Percentiles rank a stretch among this genome's conserved stretches.
These are phyloP conservation scores for Arbacia lixula DNA, from an alignment of 53 echinoderm and acorn worm genomes.

Conservation along the genomic window DNA sequence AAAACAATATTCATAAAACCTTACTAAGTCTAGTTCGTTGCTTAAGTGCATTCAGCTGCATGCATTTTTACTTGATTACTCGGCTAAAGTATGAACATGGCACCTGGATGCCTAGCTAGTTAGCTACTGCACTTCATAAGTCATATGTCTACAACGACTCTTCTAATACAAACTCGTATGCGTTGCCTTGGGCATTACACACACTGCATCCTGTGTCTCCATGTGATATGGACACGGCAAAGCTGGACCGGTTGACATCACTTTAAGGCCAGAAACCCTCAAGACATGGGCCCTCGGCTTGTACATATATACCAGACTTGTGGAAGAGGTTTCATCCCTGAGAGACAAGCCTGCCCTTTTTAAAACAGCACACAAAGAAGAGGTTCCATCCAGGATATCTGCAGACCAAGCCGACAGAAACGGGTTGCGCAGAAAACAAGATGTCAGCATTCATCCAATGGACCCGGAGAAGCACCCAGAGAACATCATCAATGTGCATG, in stretches of 20 bases:
- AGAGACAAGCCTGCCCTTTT: not conserved
- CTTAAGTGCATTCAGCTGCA: too few species aligned
- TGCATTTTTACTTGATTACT: too few species aligned
- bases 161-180: too few species aligned
- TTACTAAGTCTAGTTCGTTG: too few species aligned
- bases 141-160: too few species aligned
- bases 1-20: too few species aligned
- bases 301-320: not conserved
- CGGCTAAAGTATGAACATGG: too few species aligned
- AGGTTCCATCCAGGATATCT: conserved; percentile 47
- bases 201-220: too few species aligned
- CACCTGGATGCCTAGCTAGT: too few species aligned
- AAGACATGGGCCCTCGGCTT: conserved; percentile 39
- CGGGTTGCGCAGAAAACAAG: conserved; percentile 35
- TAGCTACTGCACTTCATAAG: too few species aligned
- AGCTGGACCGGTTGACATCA: conserved; percentile 2
- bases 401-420: conserved; percentile 52
- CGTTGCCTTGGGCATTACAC: too few species aligned
- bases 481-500: conserved; percentile 53
- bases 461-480: conserved; percentile 44
- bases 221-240: conserved; percentile 70
- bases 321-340: conserved; percentile 1
- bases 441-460: conserved; percentile 28
- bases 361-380: conserved; percentile 60
- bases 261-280: conserved; percentile 8